Evolutionary conservation across 1,140 invertebrate genomes (phyloP), one percentile per base, ranked within the genome.

Genomic region (Phortica variegata): DNA sequence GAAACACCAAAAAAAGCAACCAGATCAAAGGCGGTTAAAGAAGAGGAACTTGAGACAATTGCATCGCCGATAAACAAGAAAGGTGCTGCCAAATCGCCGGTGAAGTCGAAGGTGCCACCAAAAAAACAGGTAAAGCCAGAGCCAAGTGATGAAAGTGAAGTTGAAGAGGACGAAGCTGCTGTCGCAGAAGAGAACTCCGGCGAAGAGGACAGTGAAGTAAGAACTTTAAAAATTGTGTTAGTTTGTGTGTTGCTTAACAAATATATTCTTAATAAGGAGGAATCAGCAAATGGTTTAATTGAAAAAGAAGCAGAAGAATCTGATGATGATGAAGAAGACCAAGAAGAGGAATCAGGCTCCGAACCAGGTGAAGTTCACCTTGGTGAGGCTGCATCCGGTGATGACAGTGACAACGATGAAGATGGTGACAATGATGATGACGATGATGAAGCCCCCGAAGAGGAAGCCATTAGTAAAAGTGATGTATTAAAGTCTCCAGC

Each of bases 251-350:
- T 26, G 10, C 23, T n/a, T 6, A 26, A 26, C 23, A 26, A 26
- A 26, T 26, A 6, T 26, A 10, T 26, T 6, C 23, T 26, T 26
- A n/a, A n/a, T n/a, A n/a, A n/a, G n/a, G n/a, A 61, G 34, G 65
- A 57, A 15, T 19, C 51, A 2, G 38, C 37, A 0, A 43, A 37
- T 10, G 39, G 29, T 15, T 6, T 12, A 7, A 29, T 6, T 29
- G 26, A 29, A 29, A 29, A 6, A 29, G 26, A 7, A 12, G 38
- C 32, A 3, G 52, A 51, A 1, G 32, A 44, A 15, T 34, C 33
- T 15, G 16, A 15, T n/a, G 33, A 15, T 15, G 33, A 94, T 80
- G 80, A 98, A 41, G 85, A 79, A 95, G 12, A 10, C 6, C 44
- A 47, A 19, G 45, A 43, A 17, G 31, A 34, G 4, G 50, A 46